Percentiles rank a stretch among this genome's conserved stretches.
Evolutionary conservation across 1,140 invertebrate species (phyloP).

Genomic region (Heterodera schachtii): DNA sequence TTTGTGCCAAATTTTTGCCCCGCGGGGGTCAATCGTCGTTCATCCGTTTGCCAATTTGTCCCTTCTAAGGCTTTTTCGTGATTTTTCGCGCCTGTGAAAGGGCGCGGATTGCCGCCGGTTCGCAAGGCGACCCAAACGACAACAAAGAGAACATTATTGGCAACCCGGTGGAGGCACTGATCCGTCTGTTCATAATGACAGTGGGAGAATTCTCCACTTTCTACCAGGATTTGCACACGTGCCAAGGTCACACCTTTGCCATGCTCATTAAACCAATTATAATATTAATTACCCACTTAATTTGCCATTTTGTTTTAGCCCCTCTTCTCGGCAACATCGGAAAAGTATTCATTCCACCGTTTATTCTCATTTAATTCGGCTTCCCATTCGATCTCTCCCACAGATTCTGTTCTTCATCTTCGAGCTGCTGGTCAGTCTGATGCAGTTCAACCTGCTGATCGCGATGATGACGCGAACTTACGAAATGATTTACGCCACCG

Average conservation of each 20-base stretch:
- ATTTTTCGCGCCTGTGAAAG: conserved; percentile 48
- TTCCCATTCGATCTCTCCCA: conserved; percentile 48
- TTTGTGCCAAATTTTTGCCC: not conserved
- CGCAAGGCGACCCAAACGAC: conserved; percentile 10
- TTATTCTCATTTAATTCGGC: too few relatives aligned
- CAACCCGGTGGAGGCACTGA: conserved; percentile 82
- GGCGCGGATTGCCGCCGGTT: not conserved
- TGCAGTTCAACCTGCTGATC: conserved; percentile 96
- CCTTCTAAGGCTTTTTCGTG: conserved; percentile 68
- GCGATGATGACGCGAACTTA: conserved; percentile 99
- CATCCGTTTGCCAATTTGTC: not conserved
- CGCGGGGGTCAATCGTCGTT: not conserved
- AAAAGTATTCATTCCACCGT: not conserved
- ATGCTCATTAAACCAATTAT: not conserved
- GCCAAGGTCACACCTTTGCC: conserved; percentile 16
- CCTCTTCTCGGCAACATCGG: conserved; percentile 20
- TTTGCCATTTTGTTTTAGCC: not conserved
- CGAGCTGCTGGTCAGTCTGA: conserved; percentile 91
- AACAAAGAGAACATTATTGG: conserved; percentile 65
- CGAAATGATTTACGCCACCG: conserved; percentile 87
- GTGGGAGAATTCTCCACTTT: conserved; percentile 93
- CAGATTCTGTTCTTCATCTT: conserved; percentile 89
- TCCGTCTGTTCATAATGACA: conserved; percentile 97
- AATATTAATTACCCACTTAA: not conserved
- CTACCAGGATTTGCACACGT: conserved; percentile 79